Evolutionary conservation across 2,888 invertebrate genomes (phyloP), one percentile per base, ranked within the genome.

Genomic region (Leptopilina myrica): DNA sequence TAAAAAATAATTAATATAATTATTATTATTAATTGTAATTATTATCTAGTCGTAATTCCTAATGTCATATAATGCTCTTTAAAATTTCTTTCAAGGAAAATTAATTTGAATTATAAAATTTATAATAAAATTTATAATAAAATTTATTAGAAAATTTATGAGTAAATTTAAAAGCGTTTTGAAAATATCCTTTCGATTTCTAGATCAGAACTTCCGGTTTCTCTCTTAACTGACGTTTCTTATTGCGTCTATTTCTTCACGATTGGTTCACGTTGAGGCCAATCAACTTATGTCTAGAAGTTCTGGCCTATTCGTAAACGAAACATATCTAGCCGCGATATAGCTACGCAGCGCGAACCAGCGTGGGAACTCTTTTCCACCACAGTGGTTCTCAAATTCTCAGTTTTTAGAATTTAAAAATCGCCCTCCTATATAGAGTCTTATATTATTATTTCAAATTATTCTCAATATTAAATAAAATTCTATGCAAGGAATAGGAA

Each of bases 301-400:
- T 49, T 43, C 65, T 46, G 62, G 43, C 46, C 65, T 77, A 66
- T 43, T 75, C 77, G 59, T 49, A 9, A 69, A 73, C 76, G 62
- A 80, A 69, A 84, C 80, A 79, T 85, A 86, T 88, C 85, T 87
- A 86, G 81, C 80, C 82, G 82, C 66, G 83, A 86, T 86, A 86
- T 83, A 84, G 84, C 82, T 81, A 83, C 84, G 86, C 81, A 86
- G 85, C 84, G 82, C 79, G 76, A 66, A 83, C 80, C 83, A 84
- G 85, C 89, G 89, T 90, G 89, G 89, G 89, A 89, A 89, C 88
- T 86, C 82, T 85, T 87, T 86, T 83, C 81, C 79, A 78, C 78
- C 80, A 53, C 86, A 86, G 86, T 66, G 88, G 85, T 83, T 85
- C 87, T 88, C 89, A 86, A 20, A 80, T 78, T 82, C 59, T 14